A percentile compares a stretch with the other conserved stretches of the same genome.
phyloP scores from a whole-genome alignment of 1,140 invertebrate species.

The Dendroctonus valens region DNA sequence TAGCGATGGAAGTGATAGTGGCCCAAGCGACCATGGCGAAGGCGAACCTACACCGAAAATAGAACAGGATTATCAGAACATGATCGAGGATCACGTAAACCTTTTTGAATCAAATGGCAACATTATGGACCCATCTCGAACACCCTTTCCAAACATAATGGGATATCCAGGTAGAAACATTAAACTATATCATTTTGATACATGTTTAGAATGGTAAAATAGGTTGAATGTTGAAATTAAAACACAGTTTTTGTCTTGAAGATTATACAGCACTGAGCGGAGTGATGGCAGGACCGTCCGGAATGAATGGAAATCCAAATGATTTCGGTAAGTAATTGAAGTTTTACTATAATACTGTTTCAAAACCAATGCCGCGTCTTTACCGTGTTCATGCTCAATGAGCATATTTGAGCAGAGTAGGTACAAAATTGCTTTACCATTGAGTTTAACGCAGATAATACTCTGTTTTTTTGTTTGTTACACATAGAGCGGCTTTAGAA shows the following conservation, averaged over 20 bases:
- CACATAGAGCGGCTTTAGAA: conserved; percentile 1
- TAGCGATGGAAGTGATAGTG: conserved; percentile 68
- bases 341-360: neutral
- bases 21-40: conserved; percentile 62
- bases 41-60: conserved; percentile 58
- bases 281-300: conserved; percentile 78
- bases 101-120: conserved; percentile 67
- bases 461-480: neutral
- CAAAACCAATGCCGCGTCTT: too few relatives aligned
- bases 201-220: too few relatives aligned
- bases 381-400: too few relatives aligned
- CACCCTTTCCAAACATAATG: conserved; percentile 57
- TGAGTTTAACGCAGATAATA: conserved; percentile 1
- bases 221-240: conserved; percentile 1
- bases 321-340: conserved; percentile 73
- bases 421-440: conserved; percentile 2
- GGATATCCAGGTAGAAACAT: neutral
- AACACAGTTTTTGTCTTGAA: neutral
- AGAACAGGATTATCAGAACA: conserved; percentile 62
- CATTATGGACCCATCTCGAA: conserved; percentile 63
- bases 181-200: too few relatives aligned
- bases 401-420: neutral
- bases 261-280: conserved; percentile 55
- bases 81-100: conserved; percentile 63
- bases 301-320: conserved; percentile 69